Percentiles rank a stretch among this genome's conserved stretches.
These are phyloP conservation scores for Channa striata DNA, from an alignment of 2,797 vertebrate species.

Conservation along the genomic window DNA sequence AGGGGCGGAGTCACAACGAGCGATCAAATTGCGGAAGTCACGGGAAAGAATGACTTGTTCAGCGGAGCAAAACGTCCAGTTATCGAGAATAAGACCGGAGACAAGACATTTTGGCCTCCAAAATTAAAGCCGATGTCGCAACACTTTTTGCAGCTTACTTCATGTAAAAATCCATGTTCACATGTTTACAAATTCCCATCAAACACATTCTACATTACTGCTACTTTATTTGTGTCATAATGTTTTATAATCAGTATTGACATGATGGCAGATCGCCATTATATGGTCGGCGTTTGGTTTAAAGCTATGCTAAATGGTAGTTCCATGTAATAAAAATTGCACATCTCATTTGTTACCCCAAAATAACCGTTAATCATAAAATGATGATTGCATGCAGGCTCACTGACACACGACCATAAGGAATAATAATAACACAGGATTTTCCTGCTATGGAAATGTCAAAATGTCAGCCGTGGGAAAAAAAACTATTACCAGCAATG, in stretches of 20 bases:
- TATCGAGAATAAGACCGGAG: constrained; percentile 5
- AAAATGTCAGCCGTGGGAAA: neutral
- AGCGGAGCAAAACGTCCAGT: constrained; percentile 21
- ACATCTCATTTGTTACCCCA: too few relatives aligned
- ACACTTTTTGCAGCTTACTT: neutral
- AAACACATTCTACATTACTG: too few relatives aligned
- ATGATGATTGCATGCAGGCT: too few relatives aligned
- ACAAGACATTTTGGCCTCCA: neutral
- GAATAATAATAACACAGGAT: neutral
- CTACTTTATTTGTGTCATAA: too few relatives aligned
- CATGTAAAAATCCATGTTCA: too few relatives aligned
- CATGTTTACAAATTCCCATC: neutral
- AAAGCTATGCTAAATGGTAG: too few relatives aligned
- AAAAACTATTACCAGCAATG: neutral
- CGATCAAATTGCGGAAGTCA: constrained; percentile 78
- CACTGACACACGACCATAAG: neutral
- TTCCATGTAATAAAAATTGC: too few relatives aligned
- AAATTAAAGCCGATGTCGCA: constrained; percentile 53
- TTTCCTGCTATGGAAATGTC: neutral
- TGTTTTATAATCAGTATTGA: too few relatives aligned
- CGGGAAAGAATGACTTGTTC: constrained; percentile 23
- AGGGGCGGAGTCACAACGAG: constrained; percentile 48
- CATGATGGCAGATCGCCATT: too few relatives aligned
- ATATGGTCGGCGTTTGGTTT: too few relatives aligned
- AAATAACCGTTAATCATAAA: too few relatives aligned